Evolutionary conservation across 1,140 invertebrate species (phyloP).

Genomic region (Euwallacea similis): DNA sequence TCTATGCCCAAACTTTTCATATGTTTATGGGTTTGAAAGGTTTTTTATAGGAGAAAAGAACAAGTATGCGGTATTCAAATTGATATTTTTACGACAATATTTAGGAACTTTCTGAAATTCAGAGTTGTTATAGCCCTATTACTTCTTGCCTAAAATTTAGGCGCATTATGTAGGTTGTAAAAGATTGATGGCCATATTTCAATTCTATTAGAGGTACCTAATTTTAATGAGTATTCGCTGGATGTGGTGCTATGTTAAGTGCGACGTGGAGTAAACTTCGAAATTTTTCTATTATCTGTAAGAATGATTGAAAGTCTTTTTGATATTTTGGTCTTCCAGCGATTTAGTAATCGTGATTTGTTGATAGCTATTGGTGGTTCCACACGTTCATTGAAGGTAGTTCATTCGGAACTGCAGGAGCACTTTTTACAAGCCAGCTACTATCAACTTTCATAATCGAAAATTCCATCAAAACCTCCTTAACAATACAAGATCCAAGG

Average conservation of each 20-base stretch:
- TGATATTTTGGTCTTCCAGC: too few species aligned
- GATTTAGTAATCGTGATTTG: too few species aligned
- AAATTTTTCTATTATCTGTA: too few species aligned
- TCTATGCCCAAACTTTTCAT: not conserved
- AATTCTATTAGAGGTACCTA: constrained; percentile 5
- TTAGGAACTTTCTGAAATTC: not conserved
- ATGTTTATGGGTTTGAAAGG: not conserved
- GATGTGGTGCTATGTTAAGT: constrained; percentile 11
- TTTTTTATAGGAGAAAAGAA: not conserved
- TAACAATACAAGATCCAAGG: too few species aligned
- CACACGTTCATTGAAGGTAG: too few species aligned
- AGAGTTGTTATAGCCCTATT: not conserved
- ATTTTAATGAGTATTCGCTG: not conserved
- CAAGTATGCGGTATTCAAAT: not conserved
- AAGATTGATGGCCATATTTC: constrained; percentile 20
- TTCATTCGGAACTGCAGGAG: too few species aligned
- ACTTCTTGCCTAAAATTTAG: constrained; percentile 26
- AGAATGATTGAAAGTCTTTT: too few species aligned
- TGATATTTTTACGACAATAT: not conserved
- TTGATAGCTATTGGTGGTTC: too few species aligned
- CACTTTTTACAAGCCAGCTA: too few species aligned
- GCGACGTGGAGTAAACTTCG: too few species aligned
- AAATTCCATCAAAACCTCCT: too few species aligned
- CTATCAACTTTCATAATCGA: too few species aligned
- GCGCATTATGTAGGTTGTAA: not conserved